Base-by-base conservation (phyloP, 2,113 vertebrate species). In the Lutjanus erythropterus region DNA sequence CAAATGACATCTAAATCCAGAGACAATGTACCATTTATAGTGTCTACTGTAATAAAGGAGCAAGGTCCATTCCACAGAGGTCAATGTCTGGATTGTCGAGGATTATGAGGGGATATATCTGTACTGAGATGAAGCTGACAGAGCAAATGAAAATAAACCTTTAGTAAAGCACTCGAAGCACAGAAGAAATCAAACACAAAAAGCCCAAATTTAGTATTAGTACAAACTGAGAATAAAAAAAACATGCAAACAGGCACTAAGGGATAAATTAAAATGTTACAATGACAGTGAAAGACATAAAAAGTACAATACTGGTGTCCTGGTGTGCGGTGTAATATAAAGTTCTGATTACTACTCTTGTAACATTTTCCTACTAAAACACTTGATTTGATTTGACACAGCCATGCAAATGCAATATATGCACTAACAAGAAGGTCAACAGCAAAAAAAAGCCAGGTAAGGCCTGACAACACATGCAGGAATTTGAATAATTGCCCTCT, bases 221-320 rank as follows among this genome's bases (percentile, higher is more conserved):
- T 67, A 85, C 41, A 83, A 83, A 86, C 14, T 19, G 47, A 78
- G 42, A 31, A 70, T 71, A 59, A 61, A 84, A 80, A 80, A 70
- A 47, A 83, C 87, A 93, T 76, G 68, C 86, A 89, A 76, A 88
- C 91, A 94, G 91, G 93, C 92, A 93, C 93, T n/a, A 83, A 60
- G 23, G 82, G 75, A 81, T 85, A 74, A 88, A 85, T 86, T 76
- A 71, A 89, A 89, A 86, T 35, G 23, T 87, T 80, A 82, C 47
- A 27, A 46, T 15, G 46, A 87, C 70, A 84, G 72, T 69, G 50
- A 84, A 66, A 76, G 52, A 82, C 67, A 49, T 69, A 71, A 71
- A 62, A 78, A 65, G 33, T 53, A 83, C 74, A 87, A 91, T 78
- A 89, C 84, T 90, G 83, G 53, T 25, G 29, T 82, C 39, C 52